Conservation (phyloP, 2,797 vertebrate genomes). For the Morus bassanus region DNA sequence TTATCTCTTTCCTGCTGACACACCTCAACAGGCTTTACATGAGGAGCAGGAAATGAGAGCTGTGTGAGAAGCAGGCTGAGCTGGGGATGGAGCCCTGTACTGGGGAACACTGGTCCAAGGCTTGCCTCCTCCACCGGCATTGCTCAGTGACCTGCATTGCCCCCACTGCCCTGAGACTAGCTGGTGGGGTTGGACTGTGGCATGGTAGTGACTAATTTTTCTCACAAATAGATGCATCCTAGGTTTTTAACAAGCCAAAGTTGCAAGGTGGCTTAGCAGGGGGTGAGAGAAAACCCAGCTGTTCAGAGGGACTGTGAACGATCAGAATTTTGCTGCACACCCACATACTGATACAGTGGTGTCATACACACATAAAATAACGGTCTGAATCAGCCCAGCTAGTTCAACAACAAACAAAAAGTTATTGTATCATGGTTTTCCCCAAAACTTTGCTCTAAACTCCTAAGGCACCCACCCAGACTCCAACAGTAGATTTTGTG, state of each 20-base stretch:
- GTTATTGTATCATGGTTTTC: not conserved
- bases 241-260: not conserved
- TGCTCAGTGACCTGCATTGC: not conserved
- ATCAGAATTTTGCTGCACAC: not conserved
- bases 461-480: not conserved
- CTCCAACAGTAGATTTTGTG: not conserved
- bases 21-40: not conserved
- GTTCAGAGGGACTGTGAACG: not conserved
- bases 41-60: not conserved
- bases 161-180: not conserved
- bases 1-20: not conserved
- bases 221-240: not conserved
- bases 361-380: not conserved
- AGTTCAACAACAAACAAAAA: not conserved
- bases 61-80: not conserved
- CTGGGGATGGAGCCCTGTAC: not conserved
- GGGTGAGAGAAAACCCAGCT: not conserved
- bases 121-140: not conserved
- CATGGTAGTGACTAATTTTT: not conserved
- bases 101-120: not conserved
- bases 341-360: not conserved
- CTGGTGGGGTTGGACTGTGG: rapidly evolving
- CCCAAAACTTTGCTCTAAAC: not conserved
- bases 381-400: not conserved
- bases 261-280: not conserved